A percentile compares a stretch with the other conserved stretches of the same genome.
Conservation (phyloP, 2,888 invertebrate genomes). For the Pachydiplax longipennis region DNA sequence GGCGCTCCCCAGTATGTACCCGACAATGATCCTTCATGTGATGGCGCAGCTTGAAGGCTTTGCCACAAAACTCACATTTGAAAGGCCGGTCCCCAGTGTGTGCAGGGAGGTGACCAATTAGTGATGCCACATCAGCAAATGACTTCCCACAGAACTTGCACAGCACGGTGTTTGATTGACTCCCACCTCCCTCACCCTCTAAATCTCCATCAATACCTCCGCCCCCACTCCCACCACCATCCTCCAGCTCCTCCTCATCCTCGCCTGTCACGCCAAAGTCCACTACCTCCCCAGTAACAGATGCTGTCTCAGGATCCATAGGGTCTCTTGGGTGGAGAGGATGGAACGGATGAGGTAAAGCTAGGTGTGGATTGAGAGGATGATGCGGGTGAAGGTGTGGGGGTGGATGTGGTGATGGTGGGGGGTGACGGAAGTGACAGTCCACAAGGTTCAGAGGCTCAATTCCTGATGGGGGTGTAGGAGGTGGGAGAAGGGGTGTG, state of each 20-base stretch:
- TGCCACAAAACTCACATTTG: constrained; percentile 93
- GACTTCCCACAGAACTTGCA: constrained; percentile 94
- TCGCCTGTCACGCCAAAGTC: constrained; percentile 36
- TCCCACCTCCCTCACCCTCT: constrained; percentile 68
- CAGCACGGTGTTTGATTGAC: constrained; percentile 66
- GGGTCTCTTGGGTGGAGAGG: constrained; percentile 40
- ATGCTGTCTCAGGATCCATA: constrained; percentile 34
- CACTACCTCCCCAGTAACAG: constrained; percentile 31
- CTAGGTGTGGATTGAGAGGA: constrained; percentile 41
- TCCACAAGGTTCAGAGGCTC: constrained; percentile 58
- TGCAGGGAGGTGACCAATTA: constrained; percentile 86
- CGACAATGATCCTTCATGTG: constrained; percentile 96
- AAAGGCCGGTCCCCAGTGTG: constrained; percentile 91
- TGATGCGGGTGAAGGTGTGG: constrained; percentile 27
- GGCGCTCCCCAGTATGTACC: constrained; percentile 90
- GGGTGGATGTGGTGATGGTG: constrained; percentile 48
- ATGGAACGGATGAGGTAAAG: constrained; percentile 46
- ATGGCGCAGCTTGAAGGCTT: constrained; percentile 89
- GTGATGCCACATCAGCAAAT: constrained; percentile 87
- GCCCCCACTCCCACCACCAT: constrained; percentile 16
- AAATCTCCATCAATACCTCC: constrained; percentile 58
- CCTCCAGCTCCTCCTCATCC: constrained; percentile 8
- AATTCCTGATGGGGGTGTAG: constrained; percentile 52
- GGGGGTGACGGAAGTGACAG: constrained; percentile 51
- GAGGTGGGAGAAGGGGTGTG: constrained; percentile 63